Base-by-base conservation (phyloP, 2,888 invertebrate genomes). In the Eugnorisma glareosa region DNA sequence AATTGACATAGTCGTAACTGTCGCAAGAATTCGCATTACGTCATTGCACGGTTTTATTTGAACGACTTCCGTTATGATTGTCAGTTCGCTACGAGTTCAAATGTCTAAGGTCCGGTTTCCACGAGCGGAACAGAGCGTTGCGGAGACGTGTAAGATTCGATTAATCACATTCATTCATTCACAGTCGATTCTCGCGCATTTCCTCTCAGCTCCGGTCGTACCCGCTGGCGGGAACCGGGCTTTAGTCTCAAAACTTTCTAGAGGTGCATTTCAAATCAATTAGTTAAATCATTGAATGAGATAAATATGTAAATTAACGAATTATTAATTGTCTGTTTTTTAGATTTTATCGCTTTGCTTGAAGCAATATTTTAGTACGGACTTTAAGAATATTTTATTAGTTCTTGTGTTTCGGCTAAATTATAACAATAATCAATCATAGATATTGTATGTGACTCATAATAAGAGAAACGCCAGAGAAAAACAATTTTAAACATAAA, bases 11-110 rank as follows among this genome's bases (percentile, higher is more conserved):
- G 54, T 86, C 73, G 77, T 73, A 82, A 82, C 82, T 82, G 77
- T 82, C 66, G 57, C 76, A 73, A 73, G 86, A 89, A 88, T 82
- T 77, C 43, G 11, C 61, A 82, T 88, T 78, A 81, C 89, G 83
- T 88, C 82, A 89, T 43, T 73, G 40, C 70, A 59, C 79, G 71
- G 75, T 74, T 76, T 75, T 78, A 83, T 78, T 81, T 68, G 64
- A 75, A 84, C 77, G 69, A 72, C 79, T 86, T 82, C 81, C 82
- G 79, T 73, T 79, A 73, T 57, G 54, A 82, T 66, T 73, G 76
- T 76, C 51, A 73, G 82, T 83, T 81, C 13, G 67, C 31, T 67
- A 43, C 68, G 51, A 85, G 82, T 74, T 54, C 67, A 81, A 73
- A 51, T 43, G 37, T 81, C 35, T 64, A 28, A 64, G n/a, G 40